These are phyloP conservation scores for Drosophila anomelani DNA, from an alignment of 2,888 invertebrate genomes.

Conservation along the genomic window DNA sequence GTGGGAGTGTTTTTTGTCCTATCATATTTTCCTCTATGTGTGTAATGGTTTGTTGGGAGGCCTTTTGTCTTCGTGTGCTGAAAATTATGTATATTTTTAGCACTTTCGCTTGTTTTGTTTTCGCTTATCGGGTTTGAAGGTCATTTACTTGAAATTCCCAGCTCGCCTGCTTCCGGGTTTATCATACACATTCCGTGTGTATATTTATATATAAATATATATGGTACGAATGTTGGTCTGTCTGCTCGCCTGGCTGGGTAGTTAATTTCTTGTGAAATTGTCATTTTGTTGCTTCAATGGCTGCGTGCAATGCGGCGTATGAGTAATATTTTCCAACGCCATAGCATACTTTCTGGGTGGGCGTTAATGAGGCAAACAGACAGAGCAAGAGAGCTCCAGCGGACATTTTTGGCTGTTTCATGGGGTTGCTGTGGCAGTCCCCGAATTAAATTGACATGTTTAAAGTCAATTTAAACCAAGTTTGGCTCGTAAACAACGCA, in stretches of 20 bases:
- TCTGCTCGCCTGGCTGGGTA: conserved; percentile 66
- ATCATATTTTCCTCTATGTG: conserved; percentile 68
- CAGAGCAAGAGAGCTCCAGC: neutral
- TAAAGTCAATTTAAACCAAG: conserved; percentile 73
- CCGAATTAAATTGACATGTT: conserved; percentile 75
- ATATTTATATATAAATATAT: conserved; percentile 16
- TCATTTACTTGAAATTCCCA: conserved; percentile 73
- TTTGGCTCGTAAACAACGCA: conserved; percentile 68
- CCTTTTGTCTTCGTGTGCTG: conserved; percentile 48
- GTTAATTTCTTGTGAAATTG: conserved; percentile 80
- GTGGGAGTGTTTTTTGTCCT: conserved; percentile 49
- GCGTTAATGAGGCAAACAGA: conserved; percentile 60
- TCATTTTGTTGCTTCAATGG: conserved; percentile 77
- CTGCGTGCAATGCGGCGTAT: conserved; percentile 74
- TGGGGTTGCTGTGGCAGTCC: neutral
- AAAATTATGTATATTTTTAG: conserved; percentile 80
- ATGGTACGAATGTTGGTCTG: conserved; percentile 50
- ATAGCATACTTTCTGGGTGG: conserved; percentile 51
- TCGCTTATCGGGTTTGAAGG: conserved; percentile 81
- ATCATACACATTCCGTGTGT: conserved; percentile 51
- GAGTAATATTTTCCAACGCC: conserved; percentile 63
- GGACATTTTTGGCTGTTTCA: neutral
- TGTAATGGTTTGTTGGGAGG: conserved; percentile 3
- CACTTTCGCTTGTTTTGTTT: conserved; percentile 80
- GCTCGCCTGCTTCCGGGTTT: conserved; percentile 10